Conservation (phyloP, 2,888 invertebrate species). For the Cryptocephalus moraei region DNA sequence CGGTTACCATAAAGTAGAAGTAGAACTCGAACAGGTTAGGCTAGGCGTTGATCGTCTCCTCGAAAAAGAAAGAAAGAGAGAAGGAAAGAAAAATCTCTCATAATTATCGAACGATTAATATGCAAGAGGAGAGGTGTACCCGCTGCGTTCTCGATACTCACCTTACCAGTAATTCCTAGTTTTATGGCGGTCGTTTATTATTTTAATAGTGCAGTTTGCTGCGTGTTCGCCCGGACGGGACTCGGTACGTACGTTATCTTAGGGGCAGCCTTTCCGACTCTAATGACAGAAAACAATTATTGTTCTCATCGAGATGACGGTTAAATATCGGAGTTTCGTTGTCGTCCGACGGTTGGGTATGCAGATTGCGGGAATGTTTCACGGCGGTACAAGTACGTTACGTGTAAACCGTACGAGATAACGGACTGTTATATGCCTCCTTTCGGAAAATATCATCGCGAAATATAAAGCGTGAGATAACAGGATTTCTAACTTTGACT, state of each 20-base stretch:
- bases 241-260: conserved; percentile 14
- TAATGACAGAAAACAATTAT: too few species aligned
- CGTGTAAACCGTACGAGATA: too few species aligned
- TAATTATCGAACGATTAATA: conserved; percentile 36
- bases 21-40: background rate
- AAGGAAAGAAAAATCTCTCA: conserved; percentile 19
- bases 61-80: too few species aligned
- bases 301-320: too few species aligned
- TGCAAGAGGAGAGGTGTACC: conserved; percentile 28
- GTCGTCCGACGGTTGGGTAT: too few species aligned
- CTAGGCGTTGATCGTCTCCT: background rate
- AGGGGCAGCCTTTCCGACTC: conserved; percentile 5
- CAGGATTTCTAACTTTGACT: too few species aligned
- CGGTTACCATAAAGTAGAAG: background rate
- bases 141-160: conserved; percentile 33
- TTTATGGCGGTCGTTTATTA: conserved; percentile 36
- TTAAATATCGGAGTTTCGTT: too few species aligned
- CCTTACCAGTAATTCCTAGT: conserved; percentile 33
- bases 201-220: conserved; percentile 35
- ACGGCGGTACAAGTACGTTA: too few species aligned
- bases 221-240: conserved; percentile 23
- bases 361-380: too few species aligned
- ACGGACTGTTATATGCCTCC: too few species aligned
- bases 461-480: too few species aligned
- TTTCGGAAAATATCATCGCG: too few species aligned